Conservation (phyloP, 2,888 invertebrate genomes). For the Lagria hirta region DNA sequence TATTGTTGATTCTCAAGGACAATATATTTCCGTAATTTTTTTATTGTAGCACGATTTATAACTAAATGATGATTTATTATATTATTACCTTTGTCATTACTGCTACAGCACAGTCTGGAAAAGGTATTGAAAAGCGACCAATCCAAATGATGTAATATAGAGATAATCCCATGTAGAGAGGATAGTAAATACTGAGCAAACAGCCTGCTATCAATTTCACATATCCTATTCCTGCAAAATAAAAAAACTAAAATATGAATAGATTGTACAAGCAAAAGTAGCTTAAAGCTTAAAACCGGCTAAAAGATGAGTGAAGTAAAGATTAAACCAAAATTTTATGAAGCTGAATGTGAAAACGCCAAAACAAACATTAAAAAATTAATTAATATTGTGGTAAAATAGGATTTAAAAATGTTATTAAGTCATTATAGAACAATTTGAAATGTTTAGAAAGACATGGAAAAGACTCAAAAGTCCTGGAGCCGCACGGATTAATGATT, state of each 20-base stretch:
- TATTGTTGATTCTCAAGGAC: conserved; percentile 15
- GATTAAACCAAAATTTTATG: too few relatives aligned
- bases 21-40: conserved; percentile 9
- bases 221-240: conserved; percentile 63
- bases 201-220: conserved; percentile 60
- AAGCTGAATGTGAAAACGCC: too few relatives aligned
- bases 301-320: too few relatives aligned
- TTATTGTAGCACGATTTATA: background rate
- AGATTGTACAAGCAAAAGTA: background rate
- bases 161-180: conserved; percentile 61
- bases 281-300: too few relatives aligned
- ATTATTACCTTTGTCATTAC: conserved; percentile 53
- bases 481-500: too few relatives aligned
- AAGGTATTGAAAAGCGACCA: conserved; percentile 59
- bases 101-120: conserved; percentile 57
- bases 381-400: too few relatives aligned
- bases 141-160: conserved; percentile 61
- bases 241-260: conserved; percentile 8
- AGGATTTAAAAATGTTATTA: too few relatives aligned
- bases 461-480: too few relatives aligned
- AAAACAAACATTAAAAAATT: too few relatives aligned
- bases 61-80: background rate
- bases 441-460: too few relatives aligned
- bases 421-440: too few relatives aligned
- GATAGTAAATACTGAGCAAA: conserved; percentile 59